Conservation (phyloP, 2,113 vertebrate genomes). For the Corynorhinus townsendii region DNA sequence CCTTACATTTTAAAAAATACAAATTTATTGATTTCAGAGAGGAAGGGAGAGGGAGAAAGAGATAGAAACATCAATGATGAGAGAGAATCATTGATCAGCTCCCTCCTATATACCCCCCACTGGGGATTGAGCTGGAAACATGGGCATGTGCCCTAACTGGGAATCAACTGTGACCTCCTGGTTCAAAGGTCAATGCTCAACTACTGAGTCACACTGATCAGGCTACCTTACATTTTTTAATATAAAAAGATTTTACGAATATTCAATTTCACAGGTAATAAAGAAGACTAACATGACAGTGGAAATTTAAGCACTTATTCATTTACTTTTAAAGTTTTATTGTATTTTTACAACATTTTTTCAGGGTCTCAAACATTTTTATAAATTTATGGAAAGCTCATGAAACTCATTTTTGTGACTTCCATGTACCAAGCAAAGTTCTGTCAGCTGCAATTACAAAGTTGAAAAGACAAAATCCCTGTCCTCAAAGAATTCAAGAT, state of each 20-base stretch:
- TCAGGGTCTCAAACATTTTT: neutral
- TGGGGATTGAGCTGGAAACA: too few species aligned
- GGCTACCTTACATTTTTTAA: neutral
- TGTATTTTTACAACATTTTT: neutral
- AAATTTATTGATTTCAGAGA: too few species aligned
- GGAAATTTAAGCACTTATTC: neutral
- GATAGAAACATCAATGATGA: too few species aligned
- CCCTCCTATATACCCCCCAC: too few species aligned
- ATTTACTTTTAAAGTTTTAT: slow-evolving; percentile 26
- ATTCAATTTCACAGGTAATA: neutral
- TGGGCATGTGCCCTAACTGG: too few species aligned
- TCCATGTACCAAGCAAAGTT: neutral
- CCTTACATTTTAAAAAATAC: neutral
- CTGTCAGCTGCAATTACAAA: neutral
- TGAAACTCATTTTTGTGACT: neutral
- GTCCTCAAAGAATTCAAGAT: neutral
- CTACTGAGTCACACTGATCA: too few species aligned
- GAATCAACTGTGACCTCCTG: too few species aligned
- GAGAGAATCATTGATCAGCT: too few species aligned
- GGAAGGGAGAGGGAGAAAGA: too few species aligned
- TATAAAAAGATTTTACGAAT: neutral
- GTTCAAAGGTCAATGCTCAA: too few species aligned
- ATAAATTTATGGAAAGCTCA: neutral
- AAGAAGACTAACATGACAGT: neutral
- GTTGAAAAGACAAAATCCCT: neutral